Base-by-base conservation (phyloP, 2,797 vertebrate species). In the Melanogrammus aeglefinus region DNA sequence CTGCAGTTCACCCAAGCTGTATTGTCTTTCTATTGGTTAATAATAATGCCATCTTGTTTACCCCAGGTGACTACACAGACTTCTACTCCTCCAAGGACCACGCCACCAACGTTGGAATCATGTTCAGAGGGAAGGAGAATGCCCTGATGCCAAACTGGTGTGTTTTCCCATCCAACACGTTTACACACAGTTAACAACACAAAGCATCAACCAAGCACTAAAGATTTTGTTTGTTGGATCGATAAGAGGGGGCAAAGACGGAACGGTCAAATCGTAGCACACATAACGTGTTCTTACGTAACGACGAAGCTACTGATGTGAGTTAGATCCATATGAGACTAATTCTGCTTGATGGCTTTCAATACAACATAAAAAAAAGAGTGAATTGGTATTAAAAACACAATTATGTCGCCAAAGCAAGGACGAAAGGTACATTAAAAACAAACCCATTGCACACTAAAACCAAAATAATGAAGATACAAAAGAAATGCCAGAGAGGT, bases 121-220 rank as follows among this genome's bases (percentile, higher is more conserved):
- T 99, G 97, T 99, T 99, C 92, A 91, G 98, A 51, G 97, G 96
- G 36, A 96, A 97, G 88, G 98, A 99, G 63, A 98, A 96, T 0
- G 96, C 97, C 0, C 81, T 99, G 86, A 97, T 97, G 96, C 97
- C 97, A 0, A 99, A 99, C 87, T 99, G 98, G 98, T 99, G 90
- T 1, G 41, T 29, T 75, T 7, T n/a, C 57, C 57, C 57, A 63
- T 21, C 51, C 16, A 57, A 18, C 51, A 21, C 18, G 14, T 57
- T 47, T 1, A 13, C 44, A 36, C 35, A 36, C 51, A 21, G 51
- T 57, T 16, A 57, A 57, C 21, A 63, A 63, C 57, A 63, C 57
- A 63, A 63, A 63, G 57, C 57, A 63, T 63, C 57, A 63, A 63
- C 57, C 57, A 63, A 63, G 18, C 21, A 24, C 7, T 6, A 24